Percentiles rank a stretch among this genome's conserved stretches.
These are phyloP conservation scores for Limnephilus rhombicus DNA, from an alignment of 2,888 invertebrate species.

Conservation along the genomic window DNA sequence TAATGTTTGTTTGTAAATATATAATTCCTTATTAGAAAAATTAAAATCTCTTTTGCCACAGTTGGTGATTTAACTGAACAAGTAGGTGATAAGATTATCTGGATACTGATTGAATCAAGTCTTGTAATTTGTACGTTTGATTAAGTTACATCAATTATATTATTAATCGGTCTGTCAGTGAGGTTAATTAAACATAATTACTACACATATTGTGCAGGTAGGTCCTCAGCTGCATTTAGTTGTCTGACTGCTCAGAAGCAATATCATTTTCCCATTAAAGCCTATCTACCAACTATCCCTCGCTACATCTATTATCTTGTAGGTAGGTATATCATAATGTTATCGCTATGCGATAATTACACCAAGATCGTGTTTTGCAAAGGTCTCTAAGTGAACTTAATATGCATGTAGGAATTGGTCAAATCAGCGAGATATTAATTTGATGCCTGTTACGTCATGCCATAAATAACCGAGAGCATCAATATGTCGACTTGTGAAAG, in stretches of 20 bases:
- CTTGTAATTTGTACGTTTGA: not conserved
- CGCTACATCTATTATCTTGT: not conserved
- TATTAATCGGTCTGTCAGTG: not conserved
- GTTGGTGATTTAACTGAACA: not conserved
- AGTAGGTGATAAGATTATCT: not conserved
- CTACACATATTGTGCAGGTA: not conserved
- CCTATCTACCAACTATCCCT: not conserved
- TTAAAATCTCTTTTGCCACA: not conserved
- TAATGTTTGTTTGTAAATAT: too few species aligned
- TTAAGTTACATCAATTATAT: slow-evolving; percentile 1
- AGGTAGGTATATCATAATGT: not conserved
- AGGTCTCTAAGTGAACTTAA: not conserved
- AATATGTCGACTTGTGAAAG: not conserved
- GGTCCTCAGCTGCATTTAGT: not conserved
- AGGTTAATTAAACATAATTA: slow-evolving; percentile 2
- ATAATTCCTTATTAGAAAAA: too few species aligned
- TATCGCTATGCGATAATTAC: not conserved
- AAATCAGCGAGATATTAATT: not conserved
- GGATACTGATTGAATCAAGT: not conserved
- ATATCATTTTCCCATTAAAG: not conserved
- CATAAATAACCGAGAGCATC: not conserved
- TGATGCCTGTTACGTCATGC: not conserved
- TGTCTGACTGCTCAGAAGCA: not conserved
- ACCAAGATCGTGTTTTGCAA: not conserved
- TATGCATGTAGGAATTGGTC: not conserved